phyloP scores from a whole-genome alignment of 2,797 vertebrate genomes.

The Oryzias dopingdopingensis region DNA sequence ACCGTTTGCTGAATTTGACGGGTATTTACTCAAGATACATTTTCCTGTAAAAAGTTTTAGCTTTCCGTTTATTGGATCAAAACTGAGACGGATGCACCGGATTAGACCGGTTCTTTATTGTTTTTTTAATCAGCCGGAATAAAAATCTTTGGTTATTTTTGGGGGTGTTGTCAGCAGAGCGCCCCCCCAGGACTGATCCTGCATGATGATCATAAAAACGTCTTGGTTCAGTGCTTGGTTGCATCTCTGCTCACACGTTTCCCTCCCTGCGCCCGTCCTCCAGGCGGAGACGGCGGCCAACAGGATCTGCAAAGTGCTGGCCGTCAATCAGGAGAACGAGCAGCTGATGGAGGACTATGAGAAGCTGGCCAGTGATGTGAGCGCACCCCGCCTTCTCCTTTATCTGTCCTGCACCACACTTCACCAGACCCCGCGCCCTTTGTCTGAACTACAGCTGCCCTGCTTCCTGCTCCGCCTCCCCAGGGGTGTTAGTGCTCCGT shows the following conservation, averaged over 20 bases:
- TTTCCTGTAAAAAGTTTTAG: too few species aligned
- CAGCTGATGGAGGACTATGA: conserved; percentile 99
- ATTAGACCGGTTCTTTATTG: too few species aligned
- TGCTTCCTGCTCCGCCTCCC: conserved; percentile 10
- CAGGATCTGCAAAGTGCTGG: conserved; percentile 98
- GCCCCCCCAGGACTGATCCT: too few species aligned
- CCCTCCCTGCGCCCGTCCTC: conserved; percentile 33
- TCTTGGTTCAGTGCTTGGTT: too few species aligned
- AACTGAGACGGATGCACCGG: too few species aligned
- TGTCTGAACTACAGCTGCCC: conserved; percentile 6
- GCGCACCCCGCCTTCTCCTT: conserved; percentile 61
- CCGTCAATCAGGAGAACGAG: conserved; percentile 98
- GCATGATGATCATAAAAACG: too few species aligned
- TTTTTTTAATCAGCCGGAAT: too few species aligned
- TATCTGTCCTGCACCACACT: conserved; percentile 27
- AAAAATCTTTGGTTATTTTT: too few species aligned
- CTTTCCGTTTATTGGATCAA: too few species aligned
- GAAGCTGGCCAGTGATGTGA: conserved; percentile 96
- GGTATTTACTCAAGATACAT: too few species aligned
- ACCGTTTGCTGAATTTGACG: too few species aligned
- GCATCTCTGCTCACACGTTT: conserved; percentile 21
- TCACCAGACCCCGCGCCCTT: conserved; percentile 9
- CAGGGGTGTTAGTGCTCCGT: conserved; percentile 45
- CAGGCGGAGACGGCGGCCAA: conserved; percentile 98
- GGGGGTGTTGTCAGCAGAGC: too few species aligned